phyloP scores from a whole-genome alignment of 2,113 vertebrate genomes.

The Vulpes vulpes region DNA sequence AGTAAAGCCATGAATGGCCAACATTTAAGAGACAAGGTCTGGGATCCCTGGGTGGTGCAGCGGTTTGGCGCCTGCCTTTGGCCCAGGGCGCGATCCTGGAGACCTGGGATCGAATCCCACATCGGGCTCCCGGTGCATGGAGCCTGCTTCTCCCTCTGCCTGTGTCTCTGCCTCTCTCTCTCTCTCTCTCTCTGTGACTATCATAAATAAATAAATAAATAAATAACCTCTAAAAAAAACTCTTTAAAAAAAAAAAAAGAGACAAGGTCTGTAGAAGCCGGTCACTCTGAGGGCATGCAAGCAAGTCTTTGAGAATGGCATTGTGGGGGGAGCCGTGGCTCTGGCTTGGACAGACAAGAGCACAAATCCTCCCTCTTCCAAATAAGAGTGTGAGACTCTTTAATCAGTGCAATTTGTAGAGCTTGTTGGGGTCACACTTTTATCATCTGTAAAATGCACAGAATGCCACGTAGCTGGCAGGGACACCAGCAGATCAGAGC shows the following conservation, averaged over 20 bases:
- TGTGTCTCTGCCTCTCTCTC: no score
- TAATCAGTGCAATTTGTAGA: neutral
- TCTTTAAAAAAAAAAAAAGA: no score
- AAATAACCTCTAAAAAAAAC: no score
- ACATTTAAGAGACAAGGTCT: neutral
- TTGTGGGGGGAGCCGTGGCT: neutral
- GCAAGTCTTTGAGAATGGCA: neutral
- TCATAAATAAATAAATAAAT: no score
- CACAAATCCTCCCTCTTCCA: neutral
- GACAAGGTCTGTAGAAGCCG: neutral
- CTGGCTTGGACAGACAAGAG: neutral
- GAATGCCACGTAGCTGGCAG: neutral
- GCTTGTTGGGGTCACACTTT: neutral
- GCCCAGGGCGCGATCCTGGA: no score
- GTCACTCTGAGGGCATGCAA: neutral
- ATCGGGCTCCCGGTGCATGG: no score
- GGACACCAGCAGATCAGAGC: neutral
- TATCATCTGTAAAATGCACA: neutral
- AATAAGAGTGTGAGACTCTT: neutral
- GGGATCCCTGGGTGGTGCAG: no score
- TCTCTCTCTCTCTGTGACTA: no score
- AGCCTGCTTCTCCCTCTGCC: no score
- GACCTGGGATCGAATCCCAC: no score
- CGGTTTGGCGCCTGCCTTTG: no score
- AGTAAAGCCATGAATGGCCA: neutral